Evolutionary conservation across 2,113 vertebrate species (phyloP).

Genomic region (Corythoichthys intestinalis): DNA sequence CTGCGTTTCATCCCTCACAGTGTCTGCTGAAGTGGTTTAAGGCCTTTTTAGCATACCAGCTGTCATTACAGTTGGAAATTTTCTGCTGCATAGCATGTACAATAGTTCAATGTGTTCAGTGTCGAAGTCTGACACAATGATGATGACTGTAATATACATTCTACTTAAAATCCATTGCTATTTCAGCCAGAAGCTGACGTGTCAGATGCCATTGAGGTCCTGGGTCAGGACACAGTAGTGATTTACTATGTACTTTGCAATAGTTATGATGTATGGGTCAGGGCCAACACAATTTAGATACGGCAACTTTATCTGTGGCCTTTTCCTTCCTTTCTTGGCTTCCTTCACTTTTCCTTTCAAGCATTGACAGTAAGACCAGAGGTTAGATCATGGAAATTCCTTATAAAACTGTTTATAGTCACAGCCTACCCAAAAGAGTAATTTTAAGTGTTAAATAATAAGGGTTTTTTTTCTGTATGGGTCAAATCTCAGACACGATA

Average conservation of each 20-base stretch:
- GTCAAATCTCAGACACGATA: background rate
- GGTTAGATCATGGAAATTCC: conserved; percentile 39
- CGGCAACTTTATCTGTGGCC: conserved; percentile 53
- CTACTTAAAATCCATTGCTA: conserved; percentile 10
- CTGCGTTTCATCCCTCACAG: conserved; percentile 20
- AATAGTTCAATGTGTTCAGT: conserved; percentile 2
- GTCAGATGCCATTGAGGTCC: conserved; percentile 40
- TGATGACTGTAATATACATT: conserved; percentile 8
- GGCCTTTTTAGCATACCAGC: background rate
- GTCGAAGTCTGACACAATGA: background rate
- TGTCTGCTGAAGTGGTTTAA: too few relatives aligned
- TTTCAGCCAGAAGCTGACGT: conserved; percentile 29
- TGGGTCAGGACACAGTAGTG: conserved; percentile 45
- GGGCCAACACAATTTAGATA: conserved; percentile 73
- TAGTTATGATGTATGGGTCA: conserved; percentile 56
- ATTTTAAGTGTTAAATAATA: background rate
- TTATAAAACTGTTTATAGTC: conserved; percentile 8
- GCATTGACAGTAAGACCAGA: conserved; percentile 34
- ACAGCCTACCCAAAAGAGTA: background rate
- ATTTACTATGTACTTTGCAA: conserved; percentile 41
- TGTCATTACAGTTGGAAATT: conserved; percentile 3
- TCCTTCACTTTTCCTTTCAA: conserved; percentile 33
- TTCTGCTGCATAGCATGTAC: conserved; percentile 2
- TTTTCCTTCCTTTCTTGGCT: conserved; percentile 49
- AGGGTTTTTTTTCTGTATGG: conserved; percentile 1